These are phyloP conservation scores for Cercopithecus petaurista DNA, from an alignment of 2,797 vertebrate genomes.

Conservation along the genomic window DNA sequence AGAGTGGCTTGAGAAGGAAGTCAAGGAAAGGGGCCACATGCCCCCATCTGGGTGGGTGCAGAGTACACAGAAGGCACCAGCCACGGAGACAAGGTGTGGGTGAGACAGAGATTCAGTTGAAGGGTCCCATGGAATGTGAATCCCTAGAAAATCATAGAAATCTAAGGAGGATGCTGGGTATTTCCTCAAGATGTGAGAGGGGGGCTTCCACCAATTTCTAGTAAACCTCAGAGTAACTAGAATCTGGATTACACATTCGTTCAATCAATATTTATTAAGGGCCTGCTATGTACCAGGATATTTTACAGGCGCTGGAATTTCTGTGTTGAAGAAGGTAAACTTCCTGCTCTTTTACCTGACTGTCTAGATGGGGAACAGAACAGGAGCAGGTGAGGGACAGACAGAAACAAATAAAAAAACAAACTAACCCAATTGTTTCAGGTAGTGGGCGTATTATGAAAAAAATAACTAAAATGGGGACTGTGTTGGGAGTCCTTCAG, in stretches of 20 bases:
- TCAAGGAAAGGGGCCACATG: background rate
- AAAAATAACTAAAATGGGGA: background rate
- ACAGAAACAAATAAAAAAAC: background rate
- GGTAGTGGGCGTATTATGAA: background rate
- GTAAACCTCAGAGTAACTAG: background rate
- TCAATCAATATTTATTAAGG: background rate
- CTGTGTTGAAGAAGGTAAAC: background rate
- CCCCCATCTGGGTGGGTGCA: background rate
- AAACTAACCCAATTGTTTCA: background rate
- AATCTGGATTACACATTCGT: background rate
- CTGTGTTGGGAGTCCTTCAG: background rate
- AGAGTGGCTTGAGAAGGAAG: background rate
- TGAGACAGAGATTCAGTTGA: background rate
- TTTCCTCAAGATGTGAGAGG: background rate
- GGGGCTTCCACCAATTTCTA: background rate
- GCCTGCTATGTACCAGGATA: background rate
- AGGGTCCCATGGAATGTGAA: background rate
- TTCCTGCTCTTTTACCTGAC: background rate
- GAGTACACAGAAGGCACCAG: background rate
- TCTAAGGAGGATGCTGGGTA: background rate
- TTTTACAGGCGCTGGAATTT: background rate
- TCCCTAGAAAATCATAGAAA: background rate
- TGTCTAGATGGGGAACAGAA: background rate
- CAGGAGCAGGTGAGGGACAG: background rate
- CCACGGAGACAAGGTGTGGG: background rate